Evolutionary conservation across 2,888 invertebrate genomes (phyloP), one percentile per base, ranked within the genome.

Genomic region (Oscheius onirici): DNA sequence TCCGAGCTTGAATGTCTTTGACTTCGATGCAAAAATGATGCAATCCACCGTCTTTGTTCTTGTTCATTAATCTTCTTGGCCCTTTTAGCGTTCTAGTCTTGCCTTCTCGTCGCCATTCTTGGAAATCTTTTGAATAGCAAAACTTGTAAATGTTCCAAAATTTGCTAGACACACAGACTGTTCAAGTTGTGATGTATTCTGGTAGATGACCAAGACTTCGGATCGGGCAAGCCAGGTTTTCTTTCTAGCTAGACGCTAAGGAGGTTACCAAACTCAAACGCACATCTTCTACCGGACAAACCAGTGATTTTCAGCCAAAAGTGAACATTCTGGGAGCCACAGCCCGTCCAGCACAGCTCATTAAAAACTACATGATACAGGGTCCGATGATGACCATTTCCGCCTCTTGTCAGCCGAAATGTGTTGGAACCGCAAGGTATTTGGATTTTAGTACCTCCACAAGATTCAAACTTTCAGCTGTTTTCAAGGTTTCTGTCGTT

Each of bases 21-120:
- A 91, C 91, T 88, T 91, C 91, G 52, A 91, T 88, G 83, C 91
- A 91, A 57, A 91, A 89, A 79, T 91, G 91, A 83, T 91, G 91
- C 88, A 91, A 90, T 61, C 91, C 91, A 69, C 91, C 91, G 78
- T 84, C 84, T 77, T 89, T 89, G 85, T 91, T 91, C 83, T 91
- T 91, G 63, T 90, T 89, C 69, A 91, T n/a, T n/a, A n/a, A n/a
- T n/a, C n/a, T n/a, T n/a, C n/a, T n/a, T n/a, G n/a, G n/a, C n/a
- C n/a, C n/a, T n/a, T n/a, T n/a, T n/a, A n/a, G n/a, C n/a, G n/a
- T n/a, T n/a, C n/a, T n/a, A n/a, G n/a, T n/a, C n/a, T n/a, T n/a
- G n/a, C n/a, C n/a, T n/a, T n/a, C n/a, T n/a, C n/a, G n/a, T n/a
- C n/a, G n/a, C n/a, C n/a, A n/a, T n/a, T n/a, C n/a, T n/a, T n/a